These are phyloP conservation scores for Syngnathoides biaculeatus DNA, from an alignment of 2,113 vertebrate genomes.

Conservation along the genomic window DNA sequence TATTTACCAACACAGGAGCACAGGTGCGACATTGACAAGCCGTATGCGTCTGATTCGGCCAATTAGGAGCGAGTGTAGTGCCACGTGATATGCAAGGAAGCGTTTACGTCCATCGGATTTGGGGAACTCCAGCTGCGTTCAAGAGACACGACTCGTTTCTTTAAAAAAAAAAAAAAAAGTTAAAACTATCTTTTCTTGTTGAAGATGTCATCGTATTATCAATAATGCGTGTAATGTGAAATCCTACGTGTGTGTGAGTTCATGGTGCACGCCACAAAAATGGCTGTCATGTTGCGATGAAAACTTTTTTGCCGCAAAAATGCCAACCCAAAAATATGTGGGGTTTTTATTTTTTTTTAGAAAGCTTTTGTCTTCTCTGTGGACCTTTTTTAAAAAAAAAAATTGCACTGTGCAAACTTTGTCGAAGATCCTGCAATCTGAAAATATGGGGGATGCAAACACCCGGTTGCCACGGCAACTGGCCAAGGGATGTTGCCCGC, in stretches of 20 bases:
- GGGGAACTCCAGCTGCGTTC: neutral
- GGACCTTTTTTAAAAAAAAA: no score
- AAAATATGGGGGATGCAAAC: neutral
- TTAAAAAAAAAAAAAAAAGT: no score
- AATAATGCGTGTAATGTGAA: no score
- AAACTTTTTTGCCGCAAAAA: no score
- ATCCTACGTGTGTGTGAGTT: no score
- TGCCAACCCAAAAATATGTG: no score
- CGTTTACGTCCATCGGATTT: neutral
- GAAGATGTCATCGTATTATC: no score
- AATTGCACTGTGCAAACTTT: neutral
- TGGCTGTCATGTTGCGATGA: no score
- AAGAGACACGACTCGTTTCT: neutral
- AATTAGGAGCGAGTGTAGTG: neutral
- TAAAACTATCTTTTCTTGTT: no score
- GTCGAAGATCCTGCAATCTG: neutral
- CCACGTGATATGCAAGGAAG: neutral
- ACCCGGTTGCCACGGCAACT: slow-evolving; percentile 50
- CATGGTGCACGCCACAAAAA: no score
- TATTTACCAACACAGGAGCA: no score
- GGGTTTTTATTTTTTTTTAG: no score
- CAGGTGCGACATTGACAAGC: neutral
- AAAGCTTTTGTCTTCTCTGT: neutral
- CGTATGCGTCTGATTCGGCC: neutral
- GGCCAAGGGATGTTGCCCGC: neutral